Base-by-base conservation (phyloP, 2,888 invertebrate species). In the Microctonus brassicae region DNA sequence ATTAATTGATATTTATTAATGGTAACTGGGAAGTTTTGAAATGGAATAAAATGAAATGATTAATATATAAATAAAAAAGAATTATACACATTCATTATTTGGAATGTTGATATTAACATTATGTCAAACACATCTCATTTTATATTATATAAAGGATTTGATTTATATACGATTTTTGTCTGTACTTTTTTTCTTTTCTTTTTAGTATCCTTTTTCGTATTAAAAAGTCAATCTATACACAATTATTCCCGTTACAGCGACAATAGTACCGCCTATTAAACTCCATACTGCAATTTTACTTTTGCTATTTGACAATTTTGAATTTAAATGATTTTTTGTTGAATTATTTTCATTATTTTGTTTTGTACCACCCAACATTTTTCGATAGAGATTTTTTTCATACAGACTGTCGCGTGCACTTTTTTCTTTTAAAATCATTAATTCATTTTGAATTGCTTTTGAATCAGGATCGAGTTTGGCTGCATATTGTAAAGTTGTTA, bases 181-280 rank as follows among this genome's bases (percentile, higher is more conserved):
- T 5, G 3, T 3, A 5, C 3, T 29, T 29, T 29, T 29, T 20
- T 24, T 26, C 13, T 20, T 36, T 62, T 22, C 5, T 24, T 39
- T 24, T 13, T 42, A 22, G 24, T 24, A n/a, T 11, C n/a, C 11
- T n/a, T 33, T 10, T 29, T 11, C 29, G 22, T 47, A 33, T 75
- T 64, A 77, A 70, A 75, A 73, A n/a, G 66, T 72, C 62, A 94
- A 93, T 83, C 93, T 91, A 88, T 94, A 94, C 70, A 93, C 92
- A 64, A 94, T 90, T 68, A 94, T 91, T 76, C 94, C 94, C 69
- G 92, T 91, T 72, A 94, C 92, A 78, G 94, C 92, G 65, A 92
- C 90, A 68, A 92, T 87, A 62, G 92, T 91, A 63, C 93, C 91
- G 71, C 94, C 89, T 76, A 94, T 88, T 17, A 95, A 91, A 70